Conservation (phyloP, 2,888 invertebrate genomes). For the Apoda limacodes region DNA sequence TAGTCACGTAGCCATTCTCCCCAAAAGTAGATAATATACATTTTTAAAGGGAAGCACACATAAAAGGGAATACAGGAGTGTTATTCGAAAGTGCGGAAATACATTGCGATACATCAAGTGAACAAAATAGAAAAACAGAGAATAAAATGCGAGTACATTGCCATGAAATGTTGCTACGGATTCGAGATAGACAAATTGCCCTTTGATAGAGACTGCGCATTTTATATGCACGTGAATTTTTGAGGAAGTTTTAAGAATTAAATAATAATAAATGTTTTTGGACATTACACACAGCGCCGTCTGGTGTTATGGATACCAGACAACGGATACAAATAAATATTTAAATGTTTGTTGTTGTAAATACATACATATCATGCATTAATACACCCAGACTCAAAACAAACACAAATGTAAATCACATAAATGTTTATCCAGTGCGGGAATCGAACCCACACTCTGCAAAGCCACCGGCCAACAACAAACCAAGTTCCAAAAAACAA, state of each 20-base stretch:
- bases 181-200: constrained; percentile 51
- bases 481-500: too few species aligned
- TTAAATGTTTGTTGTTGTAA: too few species aligned
- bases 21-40: constrained; percentile 34
- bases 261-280: too few species aligned
- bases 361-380: too few species aligned
- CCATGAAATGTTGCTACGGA: constrained; percentile 57
- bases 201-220: constrained; percentile 41
- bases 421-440: too few species aligned
- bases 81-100: constrained; percentile 64
- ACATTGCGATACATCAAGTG: constrained; percentile 64
- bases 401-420: too few species aligned
- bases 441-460: too few species aligned
- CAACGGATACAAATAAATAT: too few species aligned
- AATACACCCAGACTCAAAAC: too few species aligned
- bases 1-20: background rate
- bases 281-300: too few species aligned
- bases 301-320: too few species aligned
- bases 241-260: background rate
- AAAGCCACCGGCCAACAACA: too few species aligned
- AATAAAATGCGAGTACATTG: constrained; percentile 58
- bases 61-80: constrained; percentile 61
- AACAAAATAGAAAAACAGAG: constrained; percentile 61
- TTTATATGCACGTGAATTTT: constrained; percentile 33
- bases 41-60: constrained; percentile 58